Percentiles rank a stretch among this genome's conserved stretches.
These are phyloP conservation scores for Vandiemenella viatica DNA, from an alignment of 2,888 invertebrate genomes.

Conservation along the genomic window DNA sequence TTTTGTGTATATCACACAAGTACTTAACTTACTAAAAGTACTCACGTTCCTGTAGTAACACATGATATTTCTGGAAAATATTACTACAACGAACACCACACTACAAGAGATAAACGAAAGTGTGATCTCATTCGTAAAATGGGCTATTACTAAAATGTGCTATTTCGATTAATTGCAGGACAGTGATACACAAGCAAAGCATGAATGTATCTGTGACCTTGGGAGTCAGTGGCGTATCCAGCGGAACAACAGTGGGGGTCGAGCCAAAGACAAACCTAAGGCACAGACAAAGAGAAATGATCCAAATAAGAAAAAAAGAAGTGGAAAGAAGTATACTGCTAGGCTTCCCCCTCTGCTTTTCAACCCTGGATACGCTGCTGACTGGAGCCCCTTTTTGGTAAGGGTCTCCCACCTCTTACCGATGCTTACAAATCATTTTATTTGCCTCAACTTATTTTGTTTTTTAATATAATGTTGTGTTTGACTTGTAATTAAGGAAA, in stretches of 20 bases:
- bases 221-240: conserved; percentile 36
- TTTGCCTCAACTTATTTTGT: no score
- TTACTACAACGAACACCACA: no score
- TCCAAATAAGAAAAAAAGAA: conserved; percentile 11
- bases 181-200: conserved; percentile 20
- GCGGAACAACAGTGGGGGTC: conserved; percentile 19
- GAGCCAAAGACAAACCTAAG: conserved; percentile 13
- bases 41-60: no score
- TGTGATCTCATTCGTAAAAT: no score
- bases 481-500: no score
- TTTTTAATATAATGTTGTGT: no score
- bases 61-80: no score
- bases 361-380: conserved; percentile 56
- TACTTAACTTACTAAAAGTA: no score
- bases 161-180: conserved; percentile 32
- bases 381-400: conserved; percentile 54
- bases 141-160: conserved; percentile 4
- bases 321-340: conserved; percentile 14
- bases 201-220: conserved; percentile 20
- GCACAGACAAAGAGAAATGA: conserved; percentile 15
- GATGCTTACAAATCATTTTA: no score
- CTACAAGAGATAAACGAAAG: no score
- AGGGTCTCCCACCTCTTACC: conserved; percentile 25
- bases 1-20: no score
- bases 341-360: conserved; percentile 40